Conservation (phyloP, 1,140 invertebrate species). For the Drosophila lacteicornis region DNA sequence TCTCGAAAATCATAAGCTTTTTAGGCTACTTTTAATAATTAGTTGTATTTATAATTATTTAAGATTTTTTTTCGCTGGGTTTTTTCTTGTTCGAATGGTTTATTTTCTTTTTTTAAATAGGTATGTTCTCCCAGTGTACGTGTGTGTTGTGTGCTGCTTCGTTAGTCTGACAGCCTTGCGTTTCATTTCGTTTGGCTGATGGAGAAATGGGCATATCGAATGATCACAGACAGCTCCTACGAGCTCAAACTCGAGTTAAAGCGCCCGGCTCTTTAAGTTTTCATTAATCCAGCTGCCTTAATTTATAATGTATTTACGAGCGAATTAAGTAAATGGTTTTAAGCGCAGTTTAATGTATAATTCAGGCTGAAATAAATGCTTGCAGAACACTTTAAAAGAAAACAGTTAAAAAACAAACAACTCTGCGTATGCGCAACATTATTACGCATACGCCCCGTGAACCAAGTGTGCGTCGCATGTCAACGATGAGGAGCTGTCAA, state of each 20-base stretch:
- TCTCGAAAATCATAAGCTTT: neutral
- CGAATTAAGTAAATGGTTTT: slow-evolving; percentile 1
- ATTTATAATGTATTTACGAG: slow-evolving; percentile 9
- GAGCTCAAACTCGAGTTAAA: neutral
- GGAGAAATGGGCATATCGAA: slow-evolving; percentile 31
- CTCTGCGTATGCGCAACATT: slow-evolving; percentile 26
- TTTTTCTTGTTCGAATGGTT: too few species aligned
- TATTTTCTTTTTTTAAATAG: neutral
- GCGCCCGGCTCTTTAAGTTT: slow-evolving; percentile 2
- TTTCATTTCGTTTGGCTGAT: slow-evolving; percentile 37
- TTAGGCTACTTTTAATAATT: neutral
- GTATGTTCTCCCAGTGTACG: neutral
- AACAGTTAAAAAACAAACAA: neutral
- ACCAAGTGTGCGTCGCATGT: neutral
- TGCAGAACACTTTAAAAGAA: neutral
- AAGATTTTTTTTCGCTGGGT: fast-evolving
- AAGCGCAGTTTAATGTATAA: neutral
- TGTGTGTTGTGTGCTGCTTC: slow-evolving; percentile 63
- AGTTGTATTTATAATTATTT: neutral
- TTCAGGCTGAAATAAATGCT: neutral
- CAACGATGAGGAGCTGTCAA: slow-evolving; percentile 26
- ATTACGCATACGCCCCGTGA: slow-evolving; percentile 44
- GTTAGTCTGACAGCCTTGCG: slow-evolving; percentile 70
- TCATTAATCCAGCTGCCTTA: slow-evolving; percentile 13
- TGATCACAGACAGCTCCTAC: neutral